Evolutionary conservation across 2,797 vertebrate genomes (phyloP).

Genomic region (Amniataba percoides): DNA sequence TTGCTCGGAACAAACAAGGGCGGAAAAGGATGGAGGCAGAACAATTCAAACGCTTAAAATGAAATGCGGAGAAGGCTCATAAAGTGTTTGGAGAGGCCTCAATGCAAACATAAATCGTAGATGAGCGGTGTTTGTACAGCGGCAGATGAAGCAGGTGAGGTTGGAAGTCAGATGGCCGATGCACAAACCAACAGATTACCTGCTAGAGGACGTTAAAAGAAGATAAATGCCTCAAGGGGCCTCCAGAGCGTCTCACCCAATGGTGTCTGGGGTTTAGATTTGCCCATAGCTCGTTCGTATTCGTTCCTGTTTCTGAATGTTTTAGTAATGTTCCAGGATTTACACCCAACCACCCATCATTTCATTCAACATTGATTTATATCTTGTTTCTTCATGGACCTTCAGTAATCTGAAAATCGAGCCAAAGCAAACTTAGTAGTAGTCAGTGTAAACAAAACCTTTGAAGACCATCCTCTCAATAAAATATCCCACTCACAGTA

Average conservation of each 20-base stretch:
- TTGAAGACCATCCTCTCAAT: neutral
- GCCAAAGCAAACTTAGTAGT: neutral
- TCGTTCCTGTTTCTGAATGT: neutral
- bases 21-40: neutral
- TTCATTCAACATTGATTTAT: slow-evolving; percentile 34
- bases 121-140: neutral
- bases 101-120: neutral
- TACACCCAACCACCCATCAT: neutral
- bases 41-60: neutral
- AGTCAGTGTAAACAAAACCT: neutral
- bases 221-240: neutral
- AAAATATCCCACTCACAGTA: neutral
- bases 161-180: neutral
- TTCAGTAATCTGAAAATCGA: slow-evolving; percentile 35
- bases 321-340: neutral
- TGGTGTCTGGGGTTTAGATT: neutral
- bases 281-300: neutral
- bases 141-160: neutral
- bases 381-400: neutral
- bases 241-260: neutral
- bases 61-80: neutral
- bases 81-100: neutral
- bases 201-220: too few relatives aligned
- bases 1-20: neutral
- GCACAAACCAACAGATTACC: neutral